Conservation (phyloP, 2,113 vertebrate genomes). For the Pelecanoides urinatrix region DNA sequence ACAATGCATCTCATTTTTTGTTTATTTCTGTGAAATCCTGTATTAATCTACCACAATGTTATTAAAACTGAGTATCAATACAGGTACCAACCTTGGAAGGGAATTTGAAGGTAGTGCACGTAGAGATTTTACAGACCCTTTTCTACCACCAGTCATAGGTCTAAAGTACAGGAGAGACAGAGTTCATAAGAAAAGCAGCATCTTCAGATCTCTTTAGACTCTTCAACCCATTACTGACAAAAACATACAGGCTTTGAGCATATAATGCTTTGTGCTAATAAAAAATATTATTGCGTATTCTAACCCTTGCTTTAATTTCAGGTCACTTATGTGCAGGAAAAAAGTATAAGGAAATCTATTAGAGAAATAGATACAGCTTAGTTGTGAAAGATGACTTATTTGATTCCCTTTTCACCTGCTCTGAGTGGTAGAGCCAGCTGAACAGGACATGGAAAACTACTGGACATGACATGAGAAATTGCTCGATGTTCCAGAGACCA, state of each 20-base stretch:
- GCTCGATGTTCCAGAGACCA: too few relatives aligned
- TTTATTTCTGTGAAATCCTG: neutral
- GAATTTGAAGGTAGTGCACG: neutral
- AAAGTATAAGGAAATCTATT: neutral
- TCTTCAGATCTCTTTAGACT: neutral
- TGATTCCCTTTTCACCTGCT: neutral
- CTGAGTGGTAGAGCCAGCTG: neutral
- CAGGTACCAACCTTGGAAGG: neutral
- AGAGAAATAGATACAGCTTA: neutral
- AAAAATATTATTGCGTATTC: neutral
- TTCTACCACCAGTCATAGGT: neutral
- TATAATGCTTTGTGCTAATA: neutral
- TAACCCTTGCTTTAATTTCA: neutral
- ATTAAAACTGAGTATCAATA: neutral
- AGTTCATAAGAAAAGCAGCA: neutral
- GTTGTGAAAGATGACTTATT: neutral
- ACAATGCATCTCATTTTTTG: neutral
- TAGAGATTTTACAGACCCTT: neutral
- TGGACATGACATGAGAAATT: too few relatives aligned
- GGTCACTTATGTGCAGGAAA: neutral
- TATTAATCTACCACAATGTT: neutral
- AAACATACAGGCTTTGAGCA: neutral
- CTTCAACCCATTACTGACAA: neutral
- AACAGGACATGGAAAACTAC: too few relatives aligned
- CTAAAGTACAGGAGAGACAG: neutral